Percentiles rank a stretch among this genome's conserved stretches.
Conservation (phyloP, 2,888 invertebrate genomes). For the Ormyrus nitidulus region DNA sequence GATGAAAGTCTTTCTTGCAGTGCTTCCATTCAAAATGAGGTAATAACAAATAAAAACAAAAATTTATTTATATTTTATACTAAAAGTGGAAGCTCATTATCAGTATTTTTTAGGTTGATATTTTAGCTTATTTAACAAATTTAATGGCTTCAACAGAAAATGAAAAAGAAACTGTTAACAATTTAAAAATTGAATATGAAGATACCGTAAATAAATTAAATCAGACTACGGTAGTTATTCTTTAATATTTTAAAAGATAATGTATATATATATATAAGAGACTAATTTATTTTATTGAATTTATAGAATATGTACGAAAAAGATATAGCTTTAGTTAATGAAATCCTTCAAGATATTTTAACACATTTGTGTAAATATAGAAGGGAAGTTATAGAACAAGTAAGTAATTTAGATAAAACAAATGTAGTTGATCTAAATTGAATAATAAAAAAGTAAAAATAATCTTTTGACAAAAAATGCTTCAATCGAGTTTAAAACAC, state of each 20-base stretch:
- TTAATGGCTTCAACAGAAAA: conserved; percentile 64
- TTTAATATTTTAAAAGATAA: conserved; percentile 6
- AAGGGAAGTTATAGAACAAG: conserved; percentile 58
- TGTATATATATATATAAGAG: no score
- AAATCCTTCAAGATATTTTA: conserved; percentile 61
- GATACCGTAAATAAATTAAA: conserved; percentile 62
- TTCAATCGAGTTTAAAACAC: not conserved
- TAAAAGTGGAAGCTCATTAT: conserved; percentile 2
- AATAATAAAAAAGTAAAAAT: conserved; percentile 1
- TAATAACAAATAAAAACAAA: conserved; percentile 15
- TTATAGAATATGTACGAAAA: conserved; percentile 32
- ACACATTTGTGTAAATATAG: conserved; percentile 60
- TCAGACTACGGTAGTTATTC: not conserved
- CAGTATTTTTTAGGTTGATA: conserved; percentile 60
- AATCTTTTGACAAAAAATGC: not conserved
- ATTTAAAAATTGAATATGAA: conserved; percentile 63
- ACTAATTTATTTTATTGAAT: no score
- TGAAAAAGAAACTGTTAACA: conserved; percentile 62
- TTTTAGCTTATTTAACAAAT: conserved; percentile 61
- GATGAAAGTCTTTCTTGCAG: conserved; percentile 21
- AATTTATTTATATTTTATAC: conserved; percentile 3
- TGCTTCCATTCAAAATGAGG: conserved; percentile 33
- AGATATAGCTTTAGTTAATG: conserved; percentile 46
- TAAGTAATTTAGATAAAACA: conserved; percentile 56
- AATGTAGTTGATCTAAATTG: not conserved